Percentiles rank a stretch among this genome's conserved stretches.
Conservation (phyloP, 1,140 invertebrate genomes). For the Ips nitidus region DNA sequence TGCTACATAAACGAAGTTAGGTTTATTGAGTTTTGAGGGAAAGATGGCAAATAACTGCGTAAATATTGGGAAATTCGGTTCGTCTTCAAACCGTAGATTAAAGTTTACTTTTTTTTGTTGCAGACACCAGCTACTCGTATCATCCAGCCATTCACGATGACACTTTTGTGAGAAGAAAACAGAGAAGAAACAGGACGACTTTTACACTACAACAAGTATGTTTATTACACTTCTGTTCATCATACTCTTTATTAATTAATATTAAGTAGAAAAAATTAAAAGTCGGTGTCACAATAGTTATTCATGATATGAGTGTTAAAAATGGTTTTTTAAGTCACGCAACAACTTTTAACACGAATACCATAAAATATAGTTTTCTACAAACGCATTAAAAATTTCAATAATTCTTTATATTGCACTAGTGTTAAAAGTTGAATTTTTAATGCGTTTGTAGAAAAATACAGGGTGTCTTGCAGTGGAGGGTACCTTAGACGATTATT, state of each 20-base stretch:
- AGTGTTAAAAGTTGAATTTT: too few species aligned
- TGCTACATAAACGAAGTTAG: slow-evolving; percentile 47
- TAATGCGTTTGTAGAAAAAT: too few species aligned
- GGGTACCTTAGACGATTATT: too few species aligned
- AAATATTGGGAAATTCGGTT: slow-evolving; percentile 23
- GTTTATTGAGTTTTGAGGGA: slow-evolving; percentile 39
- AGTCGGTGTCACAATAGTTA: too few species aligned
- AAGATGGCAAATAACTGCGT: slow-evolving; percentile 28
- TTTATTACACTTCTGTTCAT: not conserved
- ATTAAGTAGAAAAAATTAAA: slow-evolving; percentile 1
- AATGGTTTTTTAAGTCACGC: too few species aligned
- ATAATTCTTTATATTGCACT: too few species aligned
- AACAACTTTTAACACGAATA: too few species aligned
- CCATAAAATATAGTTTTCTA: too few species aligned
- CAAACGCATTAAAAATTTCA: too few species aligned
- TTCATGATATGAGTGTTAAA: too few species aligned
- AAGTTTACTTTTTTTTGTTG: slow-evolving; percentile 44
- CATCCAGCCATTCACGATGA: slow-evolving; percentile 96
- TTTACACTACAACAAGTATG: slow-evolving; percentile 93
- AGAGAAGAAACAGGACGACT: slow-evolving; percentile 92
- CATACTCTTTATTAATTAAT: not conserved
- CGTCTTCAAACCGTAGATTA: not conserved
- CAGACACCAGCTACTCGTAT: slow-evolving; percentile 87
- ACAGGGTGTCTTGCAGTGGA: too few species aligned
- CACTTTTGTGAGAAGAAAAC: slow-evolving; percentile 93